These are phyloP conservation scores for Amblyjoppa proteus DNA, from an alignment of 2,888 invertebrate species.

Conservation along the genomic window DNA sequence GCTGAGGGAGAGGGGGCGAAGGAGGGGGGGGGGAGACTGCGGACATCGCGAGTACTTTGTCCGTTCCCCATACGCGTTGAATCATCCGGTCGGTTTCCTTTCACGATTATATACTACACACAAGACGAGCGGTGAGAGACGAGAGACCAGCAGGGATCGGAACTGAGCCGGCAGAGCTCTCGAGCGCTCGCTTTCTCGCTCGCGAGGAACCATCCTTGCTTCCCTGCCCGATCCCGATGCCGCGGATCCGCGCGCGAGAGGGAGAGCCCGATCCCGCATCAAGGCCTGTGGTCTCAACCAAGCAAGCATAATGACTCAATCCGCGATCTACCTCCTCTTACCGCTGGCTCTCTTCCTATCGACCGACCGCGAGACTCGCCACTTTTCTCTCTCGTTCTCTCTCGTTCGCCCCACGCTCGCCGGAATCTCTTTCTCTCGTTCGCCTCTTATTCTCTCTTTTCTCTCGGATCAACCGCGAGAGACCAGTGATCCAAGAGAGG, in stretches of 20 bases:
- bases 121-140: slow-evolving; percentile 37
- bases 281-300: slow-evolving; percentile 83
- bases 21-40: background rate
- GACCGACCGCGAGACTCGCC: slow-evolving; percentile 71
- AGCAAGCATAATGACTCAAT: slow-evolving; percentile 85
- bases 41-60: slow-evolving; percentile 78
- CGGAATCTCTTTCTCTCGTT: slow-evolving; percentile 39
- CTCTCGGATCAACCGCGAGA: slow-evolving; percentile 56
- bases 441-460: slow-evolving; percentile 19
- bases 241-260: slow-evolving; percentile 70
- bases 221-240: slow-evolving; percentile 74
- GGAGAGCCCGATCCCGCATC: slow-evolving; percentile 77
- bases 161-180: slow-evolving; percentile 22
- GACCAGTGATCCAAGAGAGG: slow-evolving; percentile 60
- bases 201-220: slow-evolving; percentile 1
- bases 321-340: slow-evolving; percentile 83
- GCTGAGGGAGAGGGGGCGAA: slow-evolving; percentile 1
- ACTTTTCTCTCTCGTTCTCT: slow-evolving; percentile 71
- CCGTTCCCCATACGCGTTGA: slow-evolving; percentile 75
- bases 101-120: slow-evolving; percentile 72
- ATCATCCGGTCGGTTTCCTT: slow-evolving; percentile 83
- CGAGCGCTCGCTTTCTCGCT: slow-evolving; percentile 31
- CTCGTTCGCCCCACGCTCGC: slow-evolving; percentile 41
- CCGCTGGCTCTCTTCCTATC: slow-evolving; percentile 65
- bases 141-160: slow-evolving; percentile 21